Evolutionary conservation across 1,140 invertebrate species (phyloP).

Genomic region (Drosophila pachea): DNA sequence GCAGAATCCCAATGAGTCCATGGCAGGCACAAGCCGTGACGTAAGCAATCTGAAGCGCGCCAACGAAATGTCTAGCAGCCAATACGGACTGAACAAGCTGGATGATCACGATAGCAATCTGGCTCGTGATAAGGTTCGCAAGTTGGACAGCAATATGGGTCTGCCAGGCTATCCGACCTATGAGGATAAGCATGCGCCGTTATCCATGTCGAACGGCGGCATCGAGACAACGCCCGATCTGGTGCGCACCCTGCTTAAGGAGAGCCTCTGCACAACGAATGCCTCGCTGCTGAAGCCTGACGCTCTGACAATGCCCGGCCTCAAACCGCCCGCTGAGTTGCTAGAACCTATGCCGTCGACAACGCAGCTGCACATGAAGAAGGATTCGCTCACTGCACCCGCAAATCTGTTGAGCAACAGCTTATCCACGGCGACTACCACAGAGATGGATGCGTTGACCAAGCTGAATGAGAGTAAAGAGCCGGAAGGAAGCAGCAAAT

Average conservation of each 20-base stretch:
- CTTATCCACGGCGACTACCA: constrained; percentile 3
- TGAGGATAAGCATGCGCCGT: constrained; percentile 61
- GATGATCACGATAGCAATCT: constrained; percentile 57
- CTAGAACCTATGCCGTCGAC: constrained; percentile 60
- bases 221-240: constrained; percentile 78
- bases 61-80: constrained; percentile 54
- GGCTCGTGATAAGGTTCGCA: constrained; percentile 68
- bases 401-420: constrained; percentile 9
- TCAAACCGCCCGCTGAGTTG: constrained; percentile 67
- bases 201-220: constrained; percentile 69
- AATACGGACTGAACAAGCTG: constrained; percentile 59
- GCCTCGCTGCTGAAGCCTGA: constrained; percentile 68
- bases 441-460: constrained; percentile 51
- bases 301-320: constrained; percentile 59
- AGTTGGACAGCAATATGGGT: constrained; percentile 55
- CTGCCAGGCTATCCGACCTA: constrained; percentile 43
- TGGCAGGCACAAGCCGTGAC: constrained; percentile 41
- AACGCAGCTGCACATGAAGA: constrained; percentile 41
- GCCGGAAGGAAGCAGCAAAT: constrained; percentile 43
- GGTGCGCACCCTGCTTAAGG: constrained; percentile 74
- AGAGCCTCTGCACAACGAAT: constrained; percentile 68
- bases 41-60: constrained; percentile 59
- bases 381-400: constrained; percentile 33
- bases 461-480: constrained; percentile 78
- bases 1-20: constrained; percentile 27